Percentiles rank a stretch among this genome's conserved stretches.
phyloP scores from a whole-genome alignment of 1,140 invertebrate genomes.

The Euura saliciscinereae region DNA sequence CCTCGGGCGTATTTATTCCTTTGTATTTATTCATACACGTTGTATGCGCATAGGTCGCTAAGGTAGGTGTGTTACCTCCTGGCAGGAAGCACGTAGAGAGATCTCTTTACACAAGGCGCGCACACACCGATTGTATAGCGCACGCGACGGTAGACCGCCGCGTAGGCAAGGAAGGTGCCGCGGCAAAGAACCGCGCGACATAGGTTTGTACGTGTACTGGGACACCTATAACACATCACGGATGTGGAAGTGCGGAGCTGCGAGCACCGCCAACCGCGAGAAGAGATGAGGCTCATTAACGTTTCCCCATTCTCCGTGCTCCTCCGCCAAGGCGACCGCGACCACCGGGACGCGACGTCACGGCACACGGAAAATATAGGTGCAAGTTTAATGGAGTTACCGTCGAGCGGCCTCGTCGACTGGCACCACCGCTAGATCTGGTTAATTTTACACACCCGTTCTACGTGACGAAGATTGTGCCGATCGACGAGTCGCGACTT shows the following conservation, averaged over 20 bases:
- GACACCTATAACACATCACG: neutral
- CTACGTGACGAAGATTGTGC: too few species aligned
- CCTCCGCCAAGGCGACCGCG: neutral
- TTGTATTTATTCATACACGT: slow-evolving; percentile 2
- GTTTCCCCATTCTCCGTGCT: slow-evolving; percentile 14
- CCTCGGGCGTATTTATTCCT: neutral
- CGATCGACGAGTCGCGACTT: too few species aligned
- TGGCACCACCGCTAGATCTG: too few species aligned
- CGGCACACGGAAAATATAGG: slow-evolving; percentile 1
- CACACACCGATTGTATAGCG: neutral
- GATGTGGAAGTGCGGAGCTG: neutral
- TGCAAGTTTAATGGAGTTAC: slow-evolving; percentile 5
- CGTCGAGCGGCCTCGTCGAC: neutral
- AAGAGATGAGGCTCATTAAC: slow-evolving; percentile 47
- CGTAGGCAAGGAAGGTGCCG: slow-evolving; percentile 30
- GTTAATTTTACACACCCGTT: too few species aligned
- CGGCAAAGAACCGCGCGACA: slow-evolving; percentile 22
- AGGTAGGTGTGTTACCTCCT: too few species aligned
- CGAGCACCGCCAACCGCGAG: slow-evolving; percentile 16
- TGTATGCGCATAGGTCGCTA: neutral
- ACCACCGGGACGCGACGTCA: neutral
- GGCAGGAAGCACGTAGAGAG: neutral
- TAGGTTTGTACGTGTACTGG: neutral
- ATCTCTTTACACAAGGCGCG: neutral
- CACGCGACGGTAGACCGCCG: slow-evolving; percentile 29